A percentile compares a stretch with the other conserved stretches of the same genome.
Conservation (phyloP, 35 echinoderm and acorn worm genomes). For the Patiria miniata region DNA sequence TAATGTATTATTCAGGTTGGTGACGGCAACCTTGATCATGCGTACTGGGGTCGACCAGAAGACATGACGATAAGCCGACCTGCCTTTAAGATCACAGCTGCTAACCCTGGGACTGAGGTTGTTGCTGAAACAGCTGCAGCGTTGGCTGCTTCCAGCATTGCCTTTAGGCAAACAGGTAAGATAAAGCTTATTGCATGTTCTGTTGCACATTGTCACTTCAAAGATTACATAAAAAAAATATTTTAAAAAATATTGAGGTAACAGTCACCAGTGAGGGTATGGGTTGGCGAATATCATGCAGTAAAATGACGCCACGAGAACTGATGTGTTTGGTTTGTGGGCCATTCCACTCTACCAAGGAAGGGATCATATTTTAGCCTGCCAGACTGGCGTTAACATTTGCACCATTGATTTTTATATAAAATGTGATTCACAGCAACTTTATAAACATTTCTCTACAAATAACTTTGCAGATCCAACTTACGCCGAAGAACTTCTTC, state of each 20-base stretch:
- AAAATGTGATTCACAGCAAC: too few species aligned
- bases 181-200: neutral
- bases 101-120: conserved; percentile 63
- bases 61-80: conserved; percentile 63
- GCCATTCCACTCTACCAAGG: too few species aligned
- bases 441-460: too few species aligned
- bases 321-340: too few species aligned
- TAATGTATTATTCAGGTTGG: conserved; percentile 51
- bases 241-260: neutral
- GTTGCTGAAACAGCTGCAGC: conserved; percentile 64
- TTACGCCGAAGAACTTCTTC: conserved; percentile 46
- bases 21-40: conserved; percentile 61
- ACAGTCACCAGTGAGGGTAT: neutral
- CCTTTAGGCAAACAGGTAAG: conserved; percentile 36
- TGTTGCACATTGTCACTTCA: too few species aligned
- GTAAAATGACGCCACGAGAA: neutral
- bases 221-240: neutral
- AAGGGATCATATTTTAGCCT: too few species aligned
- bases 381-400: too few species aligned
- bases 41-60: conserved; percentile 71
- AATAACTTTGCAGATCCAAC: conserved; percentile 52
- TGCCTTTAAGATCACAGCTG: conserved; percentile 23
- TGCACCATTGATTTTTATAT: too few species aligned
- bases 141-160: conserved; percentile 53
- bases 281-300: neutral